A percentile compares a stretch with the other conserved stretches of the same genome.
Evolutionary conservation across 2,797 vertebrate genomes (phyloP).

Genomic region (Threskiornis aethiopicus): DNA sequence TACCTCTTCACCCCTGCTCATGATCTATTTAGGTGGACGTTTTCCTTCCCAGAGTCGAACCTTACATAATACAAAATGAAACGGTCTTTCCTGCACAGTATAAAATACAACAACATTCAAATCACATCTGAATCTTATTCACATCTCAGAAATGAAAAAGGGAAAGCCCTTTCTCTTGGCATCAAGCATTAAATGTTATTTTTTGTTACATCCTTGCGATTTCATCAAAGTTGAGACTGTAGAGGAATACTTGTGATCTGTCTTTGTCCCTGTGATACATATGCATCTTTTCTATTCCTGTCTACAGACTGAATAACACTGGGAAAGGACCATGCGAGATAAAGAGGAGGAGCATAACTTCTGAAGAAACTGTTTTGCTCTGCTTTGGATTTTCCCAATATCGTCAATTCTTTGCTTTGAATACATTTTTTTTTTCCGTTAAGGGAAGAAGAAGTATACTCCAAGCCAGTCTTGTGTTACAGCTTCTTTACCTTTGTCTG

Average conservation of each 20-base stretch:
- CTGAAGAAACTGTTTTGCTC: constrained; percentile 31
- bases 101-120: background rate
- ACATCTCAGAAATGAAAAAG: background rate
- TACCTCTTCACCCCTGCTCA: background rate
- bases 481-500: constrained; percentile 79
- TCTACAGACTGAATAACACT: background rate
- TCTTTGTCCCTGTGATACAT: background rate
- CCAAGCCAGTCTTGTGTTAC: constrained; percentile 58
- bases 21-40: constrained; percentile 17
- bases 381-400: constrained; percentile 6
- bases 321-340: background rate
- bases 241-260: background rate
- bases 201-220: background rate
- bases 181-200: background rate
- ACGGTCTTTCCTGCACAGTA: background rate
- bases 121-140: constrained; percentile 43
- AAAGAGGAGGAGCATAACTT: constrained; percentile 42
- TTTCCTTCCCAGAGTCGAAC: background rate
- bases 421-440: constrained; percentile 53
- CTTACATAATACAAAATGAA: constrained; percentile 8
- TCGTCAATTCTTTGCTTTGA: constrained; percentile 61
- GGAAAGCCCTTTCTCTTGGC: constrained; percentile 37
- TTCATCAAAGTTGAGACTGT: background rate
- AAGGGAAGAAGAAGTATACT: constrained; percentile 51
- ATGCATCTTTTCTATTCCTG: background rate